Percentiles rank a stretch among this genome's conserved stretches.
These are phyloP conservation scores for Cryptomyrus ogoouensis DNA, from an alignment of 2,113 vertebrate species.

Conservation along the genomic window DNA sequence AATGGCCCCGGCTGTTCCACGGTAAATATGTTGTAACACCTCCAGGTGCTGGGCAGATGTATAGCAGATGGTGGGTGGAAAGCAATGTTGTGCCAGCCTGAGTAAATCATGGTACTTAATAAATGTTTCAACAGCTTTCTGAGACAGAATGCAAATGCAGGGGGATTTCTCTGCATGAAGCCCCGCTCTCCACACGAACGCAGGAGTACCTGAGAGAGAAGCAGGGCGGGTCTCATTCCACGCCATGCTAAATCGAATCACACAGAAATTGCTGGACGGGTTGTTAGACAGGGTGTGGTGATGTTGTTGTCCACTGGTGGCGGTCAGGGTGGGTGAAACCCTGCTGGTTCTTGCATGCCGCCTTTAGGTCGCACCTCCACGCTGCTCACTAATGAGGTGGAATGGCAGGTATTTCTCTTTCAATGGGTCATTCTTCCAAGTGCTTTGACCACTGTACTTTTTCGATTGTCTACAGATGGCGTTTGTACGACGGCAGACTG, in stretches of 20 bases:
- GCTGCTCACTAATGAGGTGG: neutral
- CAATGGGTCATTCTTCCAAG: neutral
- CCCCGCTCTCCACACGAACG: neutral
- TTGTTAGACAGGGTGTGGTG: neutral
- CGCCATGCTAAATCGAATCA: neutral
- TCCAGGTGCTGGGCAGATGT: constrained; percentile 7
- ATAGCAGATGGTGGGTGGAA: constrained; percentile 18
- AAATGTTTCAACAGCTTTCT: constrained; percentile 45
- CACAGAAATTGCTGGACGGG: neutral
- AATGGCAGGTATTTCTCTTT: neutral
- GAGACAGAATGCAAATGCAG: constrained; percentile 31
- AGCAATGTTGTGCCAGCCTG: neutral
- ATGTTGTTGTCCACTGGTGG: neutral
- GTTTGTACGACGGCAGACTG: constrained; percentile 86
- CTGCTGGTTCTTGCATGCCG: neutral
- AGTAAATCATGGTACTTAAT: constrained; percentile 29
- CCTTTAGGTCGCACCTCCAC: neutral
- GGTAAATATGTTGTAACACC: neutral
- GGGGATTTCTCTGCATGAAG: constrained; percentile 20
- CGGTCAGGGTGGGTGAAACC: neutral
- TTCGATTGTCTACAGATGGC: constrained; percentile 66
- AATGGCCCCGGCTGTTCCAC: neutral
- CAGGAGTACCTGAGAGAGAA: neutral
- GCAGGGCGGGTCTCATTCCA: neutral
- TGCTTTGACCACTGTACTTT: constrained; percentile 30